These are phyloP conservation scores for Ceriagrion tenellum DNA, from an alignment of 2,888 invertebrate genomes.

Conservation along the genomic window DNA sequence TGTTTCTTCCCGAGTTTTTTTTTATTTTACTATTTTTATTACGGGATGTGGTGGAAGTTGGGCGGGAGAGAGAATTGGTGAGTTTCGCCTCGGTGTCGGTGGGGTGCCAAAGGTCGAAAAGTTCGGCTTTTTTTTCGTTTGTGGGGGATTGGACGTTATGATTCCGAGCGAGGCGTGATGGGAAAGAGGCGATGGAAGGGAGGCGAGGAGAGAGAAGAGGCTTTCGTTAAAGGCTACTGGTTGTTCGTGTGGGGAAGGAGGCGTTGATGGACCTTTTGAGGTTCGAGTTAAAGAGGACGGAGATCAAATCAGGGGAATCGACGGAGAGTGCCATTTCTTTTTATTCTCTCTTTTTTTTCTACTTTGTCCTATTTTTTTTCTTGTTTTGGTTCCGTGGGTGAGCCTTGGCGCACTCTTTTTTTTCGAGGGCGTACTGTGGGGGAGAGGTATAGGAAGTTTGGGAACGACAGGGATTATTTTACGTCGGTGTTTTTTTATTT, in stretches of 20 bases:
- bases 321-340: slow-evolving; percentile 57
- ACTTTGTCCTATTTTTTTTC: background rate
- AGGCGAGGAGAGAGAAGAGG: background rate
- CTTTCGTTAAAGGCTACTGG: background rate
- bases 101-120: slow-evolving; percentile 12
- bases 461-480: slow-evolving; percentile 16
- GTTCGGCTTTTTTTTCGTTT: slow-evolving; percentile 41
- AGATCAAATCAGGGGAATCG: slow-evolving; percentile 61
- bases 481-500: background rate
- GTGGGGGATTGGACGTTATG: slow-evolving; percentile 20
- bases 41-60: background rate
- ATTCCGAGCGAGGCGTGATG: background rate
- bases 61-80: background rate
- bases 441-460: background rate
- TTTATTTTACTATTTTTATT: background rate
- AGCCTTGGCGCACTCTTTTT: background rate
- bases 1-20: slow-evolving; percentile 4
- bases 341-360: background rate
- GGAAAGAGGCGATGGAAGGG: background rate
- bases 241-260: background rate
- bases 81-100: background rate
- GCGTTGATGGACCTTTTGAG: background rate
- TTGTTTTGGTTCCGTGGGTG: background rate
- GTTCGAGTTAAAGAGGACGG: slow-evolving; percentile 44
- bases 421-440: background rate